Evolutionary conservation across 2,797 vertebrate genomes (phyloP).

Genomic region (Xiphophorus birchmanni): DNA sequence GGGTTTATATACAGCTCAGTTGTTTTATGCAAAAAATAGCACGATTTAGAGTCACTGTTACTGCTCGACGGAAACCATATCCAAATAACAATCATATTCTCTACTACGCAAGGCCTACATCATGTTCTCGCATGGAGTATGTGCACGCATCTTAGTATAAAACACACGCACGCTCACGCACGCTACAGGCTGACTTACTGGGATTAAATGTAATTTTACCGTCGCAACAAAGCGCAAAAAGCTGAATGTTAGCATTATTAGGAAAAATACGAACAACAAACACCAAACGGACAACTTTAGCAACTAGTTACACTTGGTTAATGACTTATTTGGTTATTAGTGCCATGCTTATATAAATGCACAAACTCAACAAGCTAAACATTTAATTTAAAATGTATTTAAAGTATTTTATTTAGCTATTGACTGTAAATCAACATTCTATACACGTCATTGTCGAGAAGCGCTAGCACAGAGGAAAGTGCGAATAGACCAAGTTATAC

Average conservation of each 20-base stretch:
- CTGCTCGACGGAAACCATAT: not conserved
- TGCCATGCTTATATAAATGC: not conserved
- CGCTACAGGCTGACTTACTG: not conserved
- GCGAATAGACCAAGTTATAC: not conserved
- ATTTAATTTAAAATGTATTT: not conserved
- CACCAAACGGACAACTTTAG: not conserved
- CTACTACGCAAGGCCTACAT: not conserved
- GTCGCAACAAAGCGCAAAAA: not conserved
- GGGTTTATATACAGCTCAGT: not conserved
- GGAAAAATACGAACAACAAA: not conserved
- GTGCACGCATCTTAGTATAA: not conserved
- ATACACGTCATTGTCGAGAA: constrained; percentile 19
- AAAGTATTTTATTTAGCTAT: not conserved
- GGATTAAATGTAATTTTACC: not conserved
- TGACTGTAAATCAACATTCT: constrained; percentile 23
- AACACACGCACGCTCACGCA: not conserved
- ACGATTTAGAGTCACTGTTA: not conserved
- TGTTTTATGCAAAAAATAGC: not conserved
- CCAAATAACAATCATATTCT: not conserved
- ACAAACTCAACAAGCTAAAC: not conserved
- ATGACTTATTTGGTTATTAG: not conserved
- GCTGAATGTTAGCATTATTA: not conserved
- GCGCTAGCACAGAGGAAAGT: constrained; percentile 11
- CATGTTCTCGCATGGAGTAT: not conserved
- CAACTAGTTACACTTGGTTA: not conserved